Percentiles rank a stretch among this genome's conserved stretches.
phyloP scores from a whole-genome alignment of 2,113 vertebrate species.

The Podilymbus podiceps region DNA sequence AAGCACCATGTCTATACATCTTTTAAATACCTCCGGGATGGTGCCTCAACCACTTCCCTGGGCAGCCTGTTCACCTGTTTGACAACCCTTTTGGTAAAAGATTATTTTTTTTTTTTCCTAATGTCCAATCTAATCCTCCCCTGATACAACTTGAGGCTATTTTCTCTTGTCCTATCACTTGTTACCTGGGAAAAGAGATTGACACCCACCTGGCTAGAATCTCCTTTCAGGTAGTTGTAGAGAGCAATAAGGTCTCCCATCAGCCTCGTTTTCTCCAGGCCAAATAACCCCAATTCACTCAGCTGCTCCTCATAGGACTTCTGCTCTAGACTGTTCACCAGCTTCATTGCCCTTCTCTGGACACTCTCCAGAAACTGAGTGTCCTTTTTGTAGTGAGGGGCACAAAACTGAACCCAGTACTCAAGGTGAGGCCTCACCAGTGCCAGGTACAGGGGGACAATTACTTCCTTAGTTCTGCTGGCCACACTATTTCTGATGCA shows the following conservation, averaged over 20 bases:
- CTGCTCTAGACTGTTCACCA: background rate
- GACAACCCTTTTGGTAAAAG: background rate
- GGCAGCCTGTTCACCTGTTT: background rate
- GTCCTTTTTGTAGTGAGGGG: background rate
- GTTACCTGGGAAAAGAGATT: background rate
- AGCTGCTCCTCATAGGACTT: background rate
- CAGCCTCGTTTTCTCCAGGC: background rate
- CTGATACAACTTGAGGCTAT: background rate
- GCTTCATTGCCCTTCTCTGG: accelerated
- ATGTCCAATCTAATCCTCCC: background rate
- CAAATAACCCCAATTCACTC: background rate
- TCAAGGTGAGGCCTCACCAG: too few species aligned
- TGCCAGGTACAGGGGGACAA: too few species aligned
- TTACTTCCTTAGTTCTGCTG: too few species aligned
- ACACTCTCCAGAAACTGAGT: accelerated
- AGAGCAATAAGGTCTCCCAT: background rate
- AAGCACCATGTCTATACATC: accelerated
- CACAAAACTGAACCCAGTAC: too few species aligned
- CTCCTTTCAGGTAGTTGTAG: background rate
- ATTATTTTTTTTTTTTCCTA: background rate
- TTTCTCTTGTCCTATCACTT: background rate
- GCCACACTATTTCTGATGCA: too few species aligned
- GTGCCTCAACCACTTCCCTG: background rate
- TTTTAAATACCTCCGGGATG: background rate
- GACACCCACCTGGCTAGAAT: accelerated